Evolutionary conservation across 2,888 invertebrate genomes (phyloP), one percentile per base, ranked within the genome.

Genomic region (Seira ritae): DNA sequence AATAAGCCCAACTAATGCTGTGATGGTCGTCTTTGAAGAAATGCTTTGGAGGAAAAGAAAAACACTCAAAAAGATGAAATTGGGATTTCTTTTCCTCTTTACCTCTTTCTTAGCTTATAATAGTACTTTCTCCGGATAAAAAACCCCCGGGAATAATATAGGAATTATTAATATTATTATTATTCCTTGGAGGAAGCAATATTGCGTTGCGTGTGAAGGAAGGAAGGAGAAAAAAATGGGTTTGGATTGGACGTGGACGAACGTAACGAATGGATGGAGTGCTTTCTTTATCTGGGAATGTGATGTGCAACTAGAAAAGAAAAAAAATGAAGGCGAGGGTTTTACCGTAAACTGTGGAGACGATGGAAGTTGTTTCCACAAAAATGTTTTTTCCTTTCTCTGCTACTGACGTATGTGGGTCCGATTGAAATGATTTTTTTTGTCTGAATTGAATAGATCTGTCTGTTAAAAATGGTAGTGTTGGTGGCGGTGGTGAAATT

Each of bases 131-230:
- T 2, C 8, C 46, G 12, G 31, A n/a, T 22, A 46, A 68, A 46
- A 37, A 70, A 20, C 70, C 70, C 42, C 42, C 42, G 70, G 42
- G 70, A 70, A 70, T 70, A 70, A 31, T 24, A 70, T n/a, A n/a
- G 37, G 70, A 4, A 70, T 70, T 70, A 70, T 70, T 70, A 70
- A 70, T 42, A 42, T 42, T 70, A 70, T 70, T 70, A 70, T 70
- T 70, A 37, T 46, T 23, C 67, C 24, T 31, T 31, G 31, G 67
- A 67, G 67, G 24, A 67, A 67, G 67, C 31, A 67, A 60, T 60
- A 60, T 23, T 12, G n/a, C 31, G 23, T 67, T 67, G 17, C 24
- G 31, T 31, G 31, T n/a, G 60, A 60, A 60, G 17, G 12, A 42
- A 42, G n/a, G n/a, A n/a, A n/a, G n/a, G n/a, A n/a, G 12, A 42